A percentile compares a stretch with the other conserved stretches of the same genome.
phyloP scores from a whole-genome alignment of 1,140 invertebrate species.

The Lasaia peninsularis region DNA sequence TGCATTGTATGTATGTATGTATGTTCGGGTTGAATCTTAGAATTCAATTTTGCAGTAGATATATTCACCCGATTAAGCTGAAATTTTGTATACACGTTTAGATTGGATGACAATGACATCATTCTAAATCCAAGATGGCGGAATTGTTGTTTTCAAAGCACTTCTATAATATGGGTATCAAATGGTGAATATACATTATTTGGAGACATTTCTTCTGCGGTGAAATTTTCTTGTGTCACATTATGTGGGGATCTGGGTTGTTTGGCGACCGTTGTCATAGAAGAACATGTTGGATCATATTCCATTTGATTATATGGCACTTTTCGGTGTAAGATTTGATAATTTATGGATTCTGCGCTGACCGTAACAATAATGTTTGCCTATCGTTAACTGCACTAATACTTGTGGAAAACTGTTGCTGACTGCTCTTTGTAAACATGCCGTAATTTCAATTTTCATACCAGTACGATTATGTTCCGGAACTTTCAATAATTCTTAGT shows the following conservation, averaged over 20 bases:
- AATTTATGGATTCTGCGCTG: neutral
- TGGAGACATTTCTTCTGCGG: neutral
- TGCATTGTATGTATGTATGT: too few relatives aligned
- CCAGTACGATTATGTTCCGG: neutral
- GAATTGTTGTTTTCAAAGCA: too few relatives aligned
- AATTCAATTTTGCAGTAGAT: too few relatives aligned
- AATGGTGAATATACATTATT: neutral
- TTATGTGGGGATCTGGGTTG: neutral
- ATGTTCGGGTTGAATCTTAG: too few relatives aligned
- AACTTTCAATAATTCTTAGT: neutral
- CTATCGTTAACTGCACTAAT: neutral
- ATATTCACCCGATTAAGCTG: too few relatives aligned
- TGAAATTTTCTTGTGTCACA: neutral
- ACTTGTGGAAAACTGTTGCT: slow-evolving; percentile 4
- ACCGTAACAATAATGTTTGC: neutral
- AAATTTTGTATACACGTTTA: too few relatives aligned
- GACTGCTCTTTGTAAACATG: neutral
- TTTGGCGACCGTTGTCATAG: neutral
- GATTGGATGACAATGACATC: too few relatives aligned
- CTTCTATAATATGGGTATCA: too few relatives aligned
- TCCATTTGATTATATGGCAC: neutral
- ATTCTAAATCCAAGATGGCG: too few relatives aligned
- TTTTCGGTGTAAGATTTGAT: neutral
- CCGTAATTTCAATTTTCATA: neutral
- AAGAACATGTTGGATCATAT: neutral